Evolutionary conservation across 2,113 vertebrate species (phyloP).

Genomic region (Cinclus cinclus): DNA sequence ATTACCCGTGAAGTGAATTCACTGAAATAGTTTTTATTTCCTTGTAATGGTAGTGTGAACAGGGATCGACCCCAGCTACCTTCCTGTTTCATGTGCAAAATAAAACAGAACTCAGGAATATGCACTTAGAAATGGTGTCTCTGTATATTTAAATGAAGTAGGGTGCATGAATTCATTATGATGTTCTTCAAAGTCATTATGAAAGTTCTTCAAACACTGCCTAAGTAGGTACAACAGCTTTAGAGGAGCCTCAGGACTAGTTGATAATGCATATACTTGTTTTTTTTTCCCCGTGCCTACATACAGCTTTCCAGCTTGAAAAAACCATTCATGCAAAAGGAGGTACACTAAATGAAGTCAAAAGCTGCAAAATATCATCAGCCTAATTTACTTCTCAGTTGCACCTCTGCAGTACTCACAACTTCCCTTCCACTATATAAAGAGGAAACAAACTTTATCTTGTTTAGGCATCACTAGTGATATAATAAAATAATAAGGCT

Average conservation of each 20-base stretch:
- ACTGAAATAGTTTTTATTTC: not conserved
- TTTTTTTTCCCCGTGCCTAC: not conserved
- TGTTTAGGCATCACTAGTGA: not conserved
- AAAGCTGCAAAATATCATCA: constrained; percentile 4
- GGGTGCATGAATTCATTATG: not conserved
- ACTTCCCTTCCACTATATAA: not conserved
- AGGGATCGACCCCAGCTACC: not conserved
- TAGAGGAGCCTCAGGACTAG: not conserved
- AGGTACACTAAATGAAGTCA: not conserved
- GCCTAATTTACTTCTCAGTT: not conserved
- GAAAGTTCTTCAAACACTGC: not conserved
- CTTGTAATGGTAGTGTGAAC: not conserved
- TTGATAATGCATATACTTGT: not conserved
- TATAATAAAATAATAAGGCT: not conserved
- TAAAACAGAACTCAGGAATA: not conserved
- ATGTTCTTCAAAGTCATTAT: too few species aligned
- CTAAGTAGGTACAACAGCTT: not conserved
- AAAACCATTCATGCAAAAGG: not conserved
- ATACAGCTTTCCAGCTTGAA: not conserved
- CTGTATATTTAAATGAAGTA: not conserved
- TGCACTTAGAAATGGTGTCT: not conserved
- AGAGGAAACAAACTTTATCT: not conserved
- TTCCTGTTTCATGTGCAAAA: not conserved
- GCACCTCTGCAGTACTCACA: not conserved
- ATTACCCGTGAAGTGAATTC: not conserved